Evolutionary conservation across 1,140 invertebrate species (phyloP).

Genomic region (Potamilus streckersoni): DNA sequence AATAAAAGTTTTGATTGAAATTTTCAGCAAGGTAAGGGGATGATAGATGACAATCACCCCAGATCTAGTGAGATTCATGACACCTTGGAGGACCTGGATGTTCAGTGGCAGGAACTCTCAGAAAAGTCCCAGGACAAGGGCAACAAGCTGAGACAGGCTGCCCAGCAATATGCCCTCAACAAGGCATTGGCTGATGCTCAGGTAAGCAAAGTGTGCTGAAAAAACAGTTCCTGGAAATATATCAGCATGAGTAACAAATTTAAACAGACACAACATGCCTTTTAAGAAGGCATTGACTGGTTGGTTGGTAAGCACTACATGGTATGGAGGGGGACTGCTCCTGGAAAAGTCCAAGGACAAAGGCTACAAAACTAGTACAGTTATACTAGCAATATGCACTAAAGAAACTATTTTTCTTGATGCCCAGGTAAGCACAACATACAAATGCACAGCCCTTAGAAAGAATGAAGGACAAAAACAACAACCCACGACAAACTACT

Average conservation of each 20-base stretch:
- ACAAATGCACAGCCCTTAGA: too few relatives aligned
- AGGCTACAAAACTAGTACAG: conserved; percentile 65
- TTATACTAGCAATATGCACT: too few relatives aligned
- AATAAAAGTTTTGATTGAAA: conserved; percentile 64
- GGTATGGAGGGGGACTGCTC: conserved; percentile 79
- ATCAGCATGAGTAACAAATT: too few relatives aligned
- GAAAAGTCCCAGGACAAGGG: conserved; percentile 82
- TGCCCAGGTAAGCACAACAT: too few relatives aligned
- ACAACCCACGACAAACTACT: too few relatives aligned
- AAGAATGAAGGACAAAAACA: too few relatives aligned
- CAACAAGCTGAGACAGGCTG: conserved; percentile 82
- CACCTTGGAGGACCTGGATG: conserved; percentile 91
- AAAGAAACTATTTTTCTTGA: too few relatives aligned
- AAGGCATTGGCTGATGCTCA: conserved; percentile 86
- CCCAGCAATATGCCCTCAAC: conserved; percentile 83
- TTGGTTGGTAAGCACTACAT: too few relatives aligned
- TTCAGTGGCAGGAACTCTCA: conserved; percentile 91
- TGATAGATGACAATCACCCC: conserved; percentile 96
- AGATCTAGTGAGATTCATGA: conserved; percentile 88
- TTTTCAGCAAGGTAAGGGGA: conserved; percentile 90
- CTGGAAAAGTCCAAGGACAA: conserved; percentile 82
- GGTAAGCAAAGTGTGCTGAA: conserved; percentile 29
- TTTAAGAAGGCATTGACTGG: too few relatives aligned
- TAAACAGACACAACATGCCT: too few relatives aligned
- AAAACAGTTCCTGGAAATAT: too few relatives aligned